These are phyloP conservation scores for Pammene aurita DNA, from an alignment of 2,888 invertebrate genomes.

Conservation along the genomic window DNA sequence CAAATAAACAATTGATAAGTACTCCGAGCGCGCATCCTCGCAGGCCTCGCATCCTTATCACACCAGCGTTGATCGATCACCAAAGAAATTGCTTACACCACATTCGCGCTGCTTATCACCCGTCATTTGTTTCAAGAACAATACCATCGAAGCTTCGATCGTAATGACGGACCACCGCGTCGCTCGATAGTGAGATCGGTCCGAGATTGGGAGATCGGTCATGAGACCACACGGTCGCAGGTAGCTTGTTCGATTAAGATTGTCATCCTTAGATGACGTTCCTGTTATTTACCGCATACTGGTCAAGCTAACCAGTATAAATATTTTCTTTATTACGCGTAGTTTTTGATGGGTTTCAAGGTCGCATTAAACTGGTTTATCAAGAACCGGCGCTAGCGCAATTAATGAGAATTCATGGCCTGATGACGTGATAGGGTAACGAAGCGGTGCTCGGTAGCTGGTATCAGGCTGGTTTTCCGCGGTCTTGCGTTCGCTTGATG, in stretches of 20 bases:
- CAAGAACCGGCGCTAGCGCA: too few species aligned
- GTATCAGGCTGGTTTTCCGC: slow-evolving; percentile 64
- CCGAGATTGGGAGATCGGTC: slow-evolving; percentile 75
- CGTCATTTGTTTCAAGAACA: slow-evolving; percentile 78
- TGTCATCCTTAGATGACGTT: slow-evolving; percentile 68
- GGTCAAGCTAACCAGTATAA: not conserved
- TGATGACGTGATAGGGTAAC: slow-evolving; percentile 77
- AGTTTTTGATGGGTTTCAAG: not conserved
- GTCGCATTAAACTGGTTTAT: not conserved
- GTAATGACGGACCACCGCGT: slow-evolving; percentile 80
- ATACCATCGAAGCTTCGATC: slow-evolving; percentile 63
- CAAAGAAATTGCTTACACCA: slow-evolving; percentile 63
- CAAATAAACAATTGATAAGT: slow-evolving; percentile 6
- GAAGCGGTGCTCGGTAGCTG: slow-evolving; percentile 77
- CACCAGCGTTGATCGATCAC: slow-evolving; percentile 63
- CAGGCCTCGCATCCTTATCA: slow-evolving; percentile 30
- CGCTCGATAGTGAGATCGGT: slow-evolving; percentile 75
- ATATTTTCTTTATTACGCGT: not conserved
- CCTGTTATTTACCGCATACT: not conserved
- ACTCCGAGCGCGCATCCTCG: slow-evolving; percentile 10
- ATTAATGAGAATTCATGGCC: not conserved
- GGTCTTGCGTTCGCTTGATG: slow-evolving; percentile 25
- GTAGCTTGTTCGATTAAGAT: slow-evolving; percentile 82
- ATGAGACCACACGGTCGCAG: slow-evolving; percentile 80
- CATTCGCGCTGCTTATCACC: slow-evolving; percentile 74